Evolutionary conservation across 2,797 vertebrate genomes (phyloP), one percentile per base, ranked within the genome.

Genomic region (Macropus fuliginosus): DNA sequence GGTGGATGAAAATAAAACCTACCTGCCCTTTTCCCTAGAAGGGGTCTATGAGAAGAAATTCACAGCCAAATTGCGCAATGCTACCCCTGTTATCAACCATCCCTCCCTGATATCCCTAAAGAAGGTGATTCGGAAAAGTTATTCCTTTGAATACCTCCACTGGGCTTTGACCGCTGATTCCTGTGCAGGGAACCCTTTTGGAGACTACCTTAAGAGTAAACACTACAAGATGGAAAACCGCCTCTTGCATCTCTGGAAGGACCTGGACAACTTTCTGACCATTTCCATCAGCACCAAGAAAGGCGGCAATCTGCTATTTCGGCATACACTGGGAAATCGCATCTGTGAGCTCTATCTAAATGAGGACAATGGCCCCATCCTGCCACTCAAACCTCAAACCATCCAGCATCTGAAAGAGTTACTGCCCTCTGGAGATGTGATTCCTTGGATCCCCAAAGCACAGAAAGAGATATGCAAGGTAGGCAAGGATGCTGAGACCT

Each of bases 391-490:
- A 50, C 90, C 54, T 16, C 97, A 97, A 54, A 98, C 96, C 34
- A 96, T 98, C 1, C 87, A 90, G 87, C 97, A 94, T 12, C 92
- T 99, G 62, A 94, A 94, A 96, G 94, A 98, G 16, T 93, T 55
- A 27, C 97, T 99, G 92, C 98, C 97, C 29, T 97, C 94, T 21
- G 98, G 98, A 50, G 97, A 98, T 56, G 98, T 98, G 92, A 98
- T 98, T n/a, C 98, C 98, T 0, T 98, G 98, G 98, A 98, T 99
- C 94, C 96, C 98, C 59, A 98, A 92, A 94, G 98, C 98, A 92
- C 98, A 99, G 97, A 96, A 95, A 29, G 98, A 99, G 95, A 98
- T 99, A 96, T 98, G 98, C 94, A 97, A 98, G 98, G 99, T 99
- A 98, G 55, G 94, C 24, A 21, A 16, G n/a, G 9, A 16, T 40